phyloP scores from a whole-genome alignment of 1,140 invertebrate genomes.

The Drosophila prosaltans region DNA sequence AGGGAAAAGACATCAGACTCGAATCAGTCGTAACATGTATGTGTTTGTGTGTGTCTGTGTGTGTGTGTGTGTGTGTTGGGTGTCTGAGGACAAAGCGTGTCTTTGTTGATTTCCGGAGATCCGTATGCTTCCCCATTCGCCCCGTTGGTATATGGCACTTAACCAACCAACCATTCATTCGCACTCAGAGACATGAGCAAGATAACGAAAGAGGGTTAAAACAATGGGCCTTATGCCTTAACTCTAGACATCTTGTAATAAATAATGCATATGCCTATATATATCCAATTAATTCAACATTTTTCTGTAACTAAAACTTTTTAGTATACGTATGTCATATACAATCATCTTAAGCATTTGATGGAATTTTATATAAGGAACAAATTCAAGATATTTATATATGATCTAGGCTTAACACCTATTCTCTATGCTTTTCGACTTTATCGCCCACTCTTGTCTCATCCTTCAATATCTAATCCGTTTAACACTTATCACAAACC shows the following conservation, averaged over 20 bases:
- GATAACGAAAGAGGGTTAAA: neutral
- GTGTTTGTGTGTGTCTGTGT: neutral
- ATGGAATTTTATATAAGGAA: conserved; percentile 15
- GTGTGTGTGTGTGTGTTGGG: neutral
- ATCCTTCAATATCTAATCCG: conserved; percentile 16
- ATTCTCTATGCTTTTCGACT: too few species aligned
- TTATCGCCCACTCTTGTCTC: neutral
- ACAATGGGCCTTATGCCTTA: neutral
- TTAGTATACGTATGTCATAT: too few species aligned
- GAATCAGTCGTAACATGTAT: neutral
- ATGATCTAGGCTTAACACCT: too few species aligned
- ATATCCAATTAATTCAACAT: too few species aligned
- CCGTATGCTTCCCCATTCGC: neutral
- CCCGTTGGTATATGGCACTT: neutral
- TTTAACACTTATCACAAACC: conserved; percentile 13
- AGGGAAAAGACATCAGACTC: neutral
- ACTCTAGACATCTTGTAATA: too few species aligned
- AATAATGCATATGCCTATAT: too few species aligned
- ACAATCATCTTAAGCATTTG: neutral
- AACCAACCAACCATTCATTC: conserved; percentile 1
- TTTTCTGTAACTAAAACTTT: too few species aligned
- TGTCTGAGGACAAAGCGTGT: neutral
- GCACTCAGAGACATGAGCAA: neutral
- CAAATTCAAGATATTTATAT: too few species aligned
- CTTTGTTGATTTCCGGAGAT: conserved; percentile 4